Conservation (phyloP, 2,888 invertebrate genomes). For the Zhuqinia jingwanae region DNA sequence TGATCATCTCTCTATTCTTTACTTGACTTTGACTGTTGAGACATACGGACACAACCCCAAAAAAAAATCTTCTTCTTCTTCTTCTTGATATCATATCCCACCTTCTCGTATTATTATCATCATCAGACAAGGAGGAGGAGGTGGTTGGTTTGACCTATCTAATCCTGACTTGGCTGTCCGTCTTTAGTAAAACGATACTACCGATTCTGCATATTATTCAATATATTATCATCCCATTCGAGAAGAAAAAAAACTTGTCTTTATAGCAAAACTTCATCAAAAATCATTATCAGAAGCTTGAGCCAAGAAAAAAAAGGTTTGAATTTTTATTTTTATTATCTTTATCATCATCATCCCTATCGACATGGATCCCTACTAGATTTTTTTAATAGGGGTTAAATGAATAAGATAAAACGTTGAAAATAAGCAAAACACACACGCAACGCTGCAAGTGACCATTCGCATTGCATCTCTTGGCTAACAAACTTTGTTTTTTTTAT, state of each 20-base stretch:
- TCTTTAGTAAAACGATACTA: too few species aligned
- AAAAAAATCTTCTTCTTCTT: too few species aligned
- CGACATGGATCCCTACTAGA: slow-evolving; percentile 41
- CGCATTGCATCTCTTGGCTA: slow-evolving; percentile 6
- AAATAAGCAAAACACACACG: not conserved
- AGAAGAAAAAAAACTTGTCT: slow-evolving; percentile 13
- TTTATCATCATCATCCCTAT: not conserved
- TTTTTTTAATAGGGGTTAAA: slow-evolving; percentile 59
- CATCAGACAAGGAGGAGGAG: too few species aligned
- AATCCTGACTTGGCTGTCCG: too few species aligned
- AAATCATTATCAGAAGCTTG: not conserved
- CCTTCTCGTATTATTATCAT: too few species aligned
- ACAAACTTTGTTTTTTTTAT: too few species aligned
- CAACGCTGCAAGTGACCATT: not conserved
- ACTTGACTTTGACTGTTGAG: too few species aligned
- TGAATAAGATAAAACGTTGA: slow-evolving; percentile 31
- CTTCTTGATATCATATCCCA: too few species aligned
- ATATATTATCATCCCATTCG: not conserved
- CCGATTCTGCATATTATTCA: not conserved
- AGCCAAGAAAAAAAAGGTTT: not conserved
- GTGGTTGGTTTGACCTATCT: too few species aligned
- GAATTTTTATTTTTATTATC: not conserved
- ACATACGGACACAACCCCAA: too few species aligned
- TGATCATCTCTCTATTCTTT: not conserved
- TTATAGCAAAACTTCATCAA: not conserved